These are phyloP conservation scores for Sialia sialis DNA, from an alignment of 2,113 vertebrate species.

Conservation along the genomic window DNA sequence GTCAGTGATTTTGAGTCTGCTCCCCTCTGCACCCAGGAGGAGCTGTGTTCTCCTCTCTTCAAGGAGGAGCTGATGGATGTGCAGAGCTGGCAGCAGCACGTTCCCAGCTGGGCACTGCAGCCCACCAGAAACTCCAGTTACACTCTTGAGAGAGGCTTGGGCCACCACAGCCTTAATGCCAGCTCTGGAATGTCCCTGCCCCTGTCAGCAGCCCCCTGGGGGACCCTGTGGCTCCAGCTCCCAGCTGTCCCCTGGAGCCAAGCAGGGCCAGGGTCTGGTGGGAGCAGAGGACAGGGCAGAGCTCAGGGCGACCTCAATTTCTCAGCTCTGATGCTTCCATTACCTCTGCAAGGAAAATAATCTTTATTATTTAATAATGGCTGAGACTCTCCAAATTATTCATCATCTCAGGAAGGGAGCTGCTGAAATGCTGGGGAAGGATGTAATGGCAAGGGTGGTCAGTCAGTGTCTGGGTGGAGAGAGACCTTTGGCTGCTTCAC, in stretches of 20 bases:
- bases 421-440: not conserved
- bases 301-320: constrained; percentile 16
- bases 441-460: not conserved
- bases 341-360: constrained; percentile 31
- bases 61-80: not conserved
- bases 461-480: not conserved
- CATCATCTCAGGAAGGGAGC: not conserved
- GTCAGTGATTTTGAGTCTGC: not conserved
- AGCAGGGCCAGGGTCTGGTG: not conserved
- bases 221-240: not conserved
- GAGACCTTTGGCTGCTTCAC: not conserved
- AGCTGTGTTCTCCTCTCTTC: not conserved
- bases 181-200: not conserved
- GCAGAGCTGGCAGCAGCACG: not conserved
- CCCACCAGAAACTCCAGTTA: not conserved
- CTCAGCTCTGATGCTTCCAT: constrained; percentile 22
- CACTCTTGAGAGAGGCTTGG: not conserved
- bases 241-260: rapidly evolving
- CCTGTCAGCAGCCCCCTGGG: not conserved
- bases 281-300: not conserved
- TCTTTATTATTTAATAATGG: constrained; percentile 44
- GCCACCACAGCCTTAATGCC: not conserved
- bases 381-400: constrained; percentile 35
- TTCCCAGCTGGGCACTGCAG: too few species aligned
- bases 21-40: not conserved